Percentiles rank a stretch among this genome's conserved stretches.
These are phyloP conservation scores for Trigoniulus corallinus DNA, from an alignment of 1,140 invertebrate genomes.

Conservation along the genomic window DNA sequence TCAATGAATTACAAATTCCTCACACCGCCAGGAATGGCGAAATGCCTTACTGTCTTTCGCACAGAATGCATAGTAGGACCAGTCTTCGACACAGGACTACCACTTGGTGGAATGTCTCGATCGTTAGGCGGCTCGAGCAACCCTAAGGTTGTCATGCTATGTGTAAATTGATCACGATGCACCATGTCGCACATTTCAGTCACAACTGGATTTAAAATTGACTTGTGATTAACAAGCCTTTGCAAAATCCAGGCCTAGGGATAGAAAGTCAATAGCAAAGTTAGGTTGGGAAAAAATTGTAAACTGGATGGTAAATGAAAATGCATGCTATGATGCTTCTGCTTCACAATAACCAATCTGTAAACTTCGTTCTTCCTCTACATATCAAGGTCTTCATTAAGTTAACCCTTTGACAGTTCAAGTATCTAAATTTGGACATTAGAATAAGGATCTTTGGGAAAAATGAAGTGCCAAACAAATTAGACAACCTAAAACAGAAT, in stretches of 20 bases:
- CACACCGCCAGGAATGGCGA: slow-evolving; percentile 9
- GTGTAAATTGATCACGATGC: slow-evolving; percentile 39
- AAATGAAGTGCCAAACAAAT: too few relatives aligned
- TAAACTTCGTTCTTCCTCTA: too few relatives aligned
- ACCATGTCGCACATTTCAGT: slow-evolving; percentile 33
- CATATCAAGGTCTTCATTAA: too few relatives aligned
- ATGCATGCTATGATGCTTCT: too few relatives aligned
- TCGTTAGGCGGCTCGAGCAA: slow-evolving; percentile 23
- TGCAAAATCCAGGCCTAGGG: slow-evolving; percentile 35
- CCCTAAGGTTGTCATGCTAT: slow-evolving; percentile 34
- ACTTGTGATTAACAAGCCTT: slow-evolving; percentile 33
- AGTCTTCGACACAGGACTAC: slow-evolving; percentile 1
- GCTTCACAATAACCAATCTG: too few relatives aligned
- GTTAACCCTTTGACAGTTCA: too few relatives aligned
- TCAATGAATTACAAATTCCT: slow-evolving; percentile 9
- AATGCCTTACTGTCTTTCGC: slow-evolving; percentile 6
- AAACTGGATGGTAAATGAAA: too few relatives aligned
- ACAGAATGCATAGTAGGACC: slow-evolving; percentile 9
- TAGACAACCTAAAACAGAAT: too few relatives aligned
- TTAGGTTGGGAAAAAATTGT: too few relatives aligned
- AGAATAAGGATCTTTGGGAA: too few relatives aligned
- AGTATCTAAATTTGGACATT: too few relatives aligned
- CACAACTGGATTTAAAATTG: slow-evolving; percentile 21
- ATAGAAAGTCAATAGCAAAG: not conserved
- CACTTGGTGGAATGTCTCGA: not conserved